A percentile compares a stretch with the other conserved stretches of the same genome.
Conservation (phyloP, 2,113 vertebrate genomes). For the Vidua macroura region DNA sequence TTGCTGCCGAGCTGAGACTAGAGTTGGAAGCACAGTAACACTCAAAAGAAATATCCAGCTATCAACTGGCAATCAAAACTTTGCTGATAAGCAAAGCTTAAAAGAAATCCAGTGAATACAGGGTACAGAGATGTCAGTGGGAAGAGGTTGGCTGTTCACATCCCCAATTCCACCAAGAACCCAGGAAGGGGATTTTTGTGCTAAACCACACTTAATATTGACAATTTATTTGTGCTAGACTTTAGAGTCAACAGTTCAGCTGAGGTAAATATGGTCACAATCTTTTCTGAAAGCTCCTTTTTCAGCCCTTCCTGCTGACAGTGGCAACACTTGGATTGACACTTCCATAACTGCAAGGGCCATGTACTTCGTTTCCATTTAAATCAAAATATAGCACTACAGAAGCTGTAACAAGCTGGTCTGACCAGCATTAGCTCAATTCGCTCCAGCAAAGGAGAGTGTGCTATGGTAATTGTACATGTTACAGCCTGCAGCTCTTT, state of each 20-base stretch:
- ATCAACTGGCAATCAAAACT: not conserved
- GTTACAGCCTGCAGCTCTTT: constrained; percentile 9
- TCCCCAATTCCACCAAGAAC: not conserved
- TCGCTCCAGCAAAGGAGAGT: not conserved
- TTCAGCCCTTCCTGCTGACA: not conserved
- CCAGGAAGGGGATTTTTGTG: not conserved
- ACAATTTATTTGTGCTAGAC: not conserved
- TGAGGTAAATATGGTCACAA: not conserved
- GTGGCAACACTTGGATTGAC: not conserved
- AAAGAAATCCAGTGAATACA: not conserved
- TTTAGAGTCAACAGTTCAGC: not conserved
- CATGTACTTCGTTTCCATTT: not conserved
- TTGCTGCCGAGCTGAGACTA: rapidly evolving
- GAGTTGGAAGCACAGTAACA: not conserved
- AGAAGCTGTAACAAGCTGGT: not conserved
- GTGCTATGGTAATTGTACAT: not conserved
- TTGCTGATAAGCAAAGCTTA: not conserved
- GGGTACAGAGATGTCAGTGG: not conserved
- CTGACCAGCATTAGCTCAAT: not conserved
- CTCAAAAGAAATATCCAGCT: not conserved
- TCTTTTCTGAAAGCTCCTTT: not conserved
- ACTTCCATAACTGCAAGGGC: not conserved
- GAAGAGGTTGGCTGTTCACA: not conserved
- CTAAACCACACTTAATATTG: not conserved
- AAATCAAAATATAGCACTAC: constrained; percentile 2